Conservation (phyloP, 2,113 vertebrate species). For the Cathartes aura region DNA sequence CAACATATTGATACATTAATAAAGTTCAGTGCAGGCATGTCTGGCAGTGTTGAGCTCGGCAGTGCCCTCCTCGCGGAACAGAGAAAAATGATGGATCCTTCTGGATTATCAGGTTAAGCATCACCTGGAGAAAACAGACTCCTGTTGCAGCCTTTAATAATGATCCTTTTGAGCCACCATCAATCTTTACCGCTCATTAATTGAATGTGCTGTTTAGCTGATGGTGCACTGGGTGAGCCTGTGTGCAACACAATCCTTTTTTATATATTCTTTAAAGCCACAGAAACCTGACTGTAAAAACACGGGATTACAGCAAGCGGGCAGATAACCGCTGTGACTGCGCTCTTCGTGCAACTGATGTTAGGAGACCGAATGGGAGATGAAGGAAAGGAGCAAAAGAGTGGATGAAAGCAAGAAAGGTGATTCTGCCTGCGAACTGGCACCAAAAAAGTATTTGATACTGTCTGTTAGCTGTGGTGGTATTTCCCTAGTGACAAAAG, state of each 20-base stretch:
- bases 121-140: background rate
- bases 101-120: background rate
- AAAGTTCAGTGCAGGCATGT: background rate
- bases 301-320: fast-evolving
- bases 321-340: background rate
- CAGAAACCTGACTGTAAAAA: background rate
- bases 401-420: background rate
- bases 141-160: background rate
- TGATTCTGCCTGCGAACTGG: background rate
- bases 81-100: background rate
- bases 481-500: background rate
- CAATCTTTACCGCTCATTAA: background rate
- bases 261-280: background rate
- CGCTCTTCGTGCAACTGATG: background rate
- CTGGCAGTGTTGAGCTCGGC: background rate
- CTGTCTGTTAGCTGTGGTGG: background rate
- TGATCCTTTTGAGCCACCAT: background rate
- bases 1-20: background rate
- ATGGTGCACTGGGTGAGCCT: background rate
- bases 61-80: fast-evolving
- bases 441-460: background rate
- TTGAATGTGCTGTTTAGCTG: background rate
- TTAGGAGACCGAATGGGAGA: background rate
- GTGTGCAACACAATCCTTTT: background rate
- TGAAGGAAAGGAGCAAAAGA: background rate